A percentile compares a stretch with the other conserved stretches of the same genome.
These are phyloP conservation scores for Rhinogobio ventralis DNA, from an alignment of 2,797 vertebrate genomes.

Conservation along the genomic window DNA sequence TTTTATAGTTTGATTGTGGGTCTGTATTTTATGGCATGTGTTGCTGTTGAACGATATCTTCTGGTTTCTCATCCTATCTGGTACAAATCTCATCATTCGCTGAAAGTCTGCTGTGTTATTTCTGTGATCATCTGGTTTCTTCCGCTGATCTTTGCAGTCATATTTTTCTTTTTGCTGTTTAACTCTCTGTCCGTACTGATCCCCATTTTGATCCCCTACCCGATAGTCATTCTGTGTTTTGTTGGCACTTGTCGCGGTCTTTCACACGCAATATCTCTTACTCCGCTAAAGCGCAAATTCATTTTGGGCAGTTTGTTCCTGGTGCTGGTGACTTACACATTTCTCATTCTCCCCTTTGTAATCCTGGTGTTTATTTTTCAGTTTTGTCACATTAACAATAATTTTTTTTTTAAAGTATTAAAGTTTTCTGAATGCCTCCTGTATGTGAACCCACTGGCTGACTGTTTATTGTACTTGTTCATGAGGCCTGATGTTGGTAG, in stretches of 20 bases:
- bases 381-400: too few species aligned
- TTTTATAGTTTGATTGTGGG: too few species aligned
- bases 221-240: constrained; percentile 14
- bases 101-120: not conserved
- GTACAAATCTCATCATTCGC: constrained; percentile 6
- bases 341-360: not conserved
- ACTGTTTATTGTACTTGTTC: constrained; percentile 21
- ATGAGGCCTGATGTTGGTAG: constrained; percentile 11
- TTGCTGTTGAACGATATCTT: not conserved
- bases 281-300: not conserved
- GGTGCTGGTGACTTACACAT: constrained; percentile 24
- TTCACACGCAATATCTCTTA: not conserved
- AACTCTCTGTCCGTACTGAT: too few species aligned
- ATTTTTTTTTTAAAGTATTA: rapidly evolving
- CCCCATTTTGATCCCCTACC: not conserved
- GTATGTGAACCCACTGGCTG: constrained; percentile 25
- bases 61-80: constrained; percentile 18
- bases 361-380: not conserved
- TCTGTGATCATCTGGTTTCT: not conserved
- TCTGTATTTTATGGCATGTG: too few species aligned
- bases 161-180: rapidly evolving
- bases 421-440: too few species aligned
- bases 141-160: not conserved
- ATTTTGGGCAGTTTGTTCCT: constrained; percentile 15
- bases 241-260: too few species aligned